Conservation (phyloP, 1,140 invertebrate species). For the Drosophila nebulosa region DNA sequence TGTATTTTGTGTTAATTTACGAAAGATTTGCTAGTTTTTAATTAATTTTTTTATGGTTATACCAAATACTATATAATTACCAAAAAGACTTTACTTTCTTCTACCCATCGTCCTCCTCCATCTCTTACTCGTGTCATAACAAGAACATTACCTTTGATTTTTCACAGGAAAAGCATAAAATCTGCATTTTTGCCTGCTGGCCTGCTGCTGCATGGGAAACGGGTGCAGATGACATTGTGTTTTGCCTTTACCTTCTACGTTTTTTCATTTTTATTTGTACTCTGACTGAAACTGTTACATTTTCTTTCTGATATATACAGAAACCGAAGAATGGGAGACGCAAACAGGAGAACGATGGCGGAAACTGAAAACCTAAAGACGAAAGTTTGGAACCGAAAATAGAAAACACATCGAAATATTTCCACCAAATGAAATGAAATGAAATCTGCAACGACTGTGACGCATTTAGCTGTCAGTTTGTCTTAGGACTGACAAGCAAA, state of each 20-base stretch:
- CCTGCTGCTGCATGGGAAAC: neutral
- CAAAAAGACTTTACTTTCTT: neutral
- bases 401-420: slow-evolving; percentile 60
- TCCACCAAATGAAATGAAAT: slow-evolving; percentile 44
- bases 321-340: neutral
- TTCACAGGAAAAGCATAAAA: neutral
- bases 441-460: slow-evolving; percentile 71
- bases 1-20: too few relatives aligned
- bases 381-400: slow-evolving; percentile 27
- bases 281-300: slow-evolving; percentile 12
- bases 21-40: too few relatives aligned
- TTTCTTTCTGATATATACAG: neutral
- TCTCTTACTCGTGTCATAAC: neutral
- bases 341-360: neutral
- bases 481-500: slow-evolving; percentile 48
- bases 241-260: neutral
- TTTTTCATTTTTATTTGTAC: neutral
- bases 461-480: slow-evolving; percentile 74
- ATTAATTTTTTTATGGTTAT: too few relatives aligned
- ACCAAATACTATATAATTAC: neutral
- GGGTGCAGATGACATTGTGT: neutral
- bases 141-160: neutral
- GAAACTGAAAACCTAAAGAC: slow-evolving; percentile 33
- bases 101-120: neutral
- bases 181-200: neutral